Evolutionary conservation across 2,888 invertebrate species (phyloP).

Genomic region (Cheiracanthium punctorium): DNA sequence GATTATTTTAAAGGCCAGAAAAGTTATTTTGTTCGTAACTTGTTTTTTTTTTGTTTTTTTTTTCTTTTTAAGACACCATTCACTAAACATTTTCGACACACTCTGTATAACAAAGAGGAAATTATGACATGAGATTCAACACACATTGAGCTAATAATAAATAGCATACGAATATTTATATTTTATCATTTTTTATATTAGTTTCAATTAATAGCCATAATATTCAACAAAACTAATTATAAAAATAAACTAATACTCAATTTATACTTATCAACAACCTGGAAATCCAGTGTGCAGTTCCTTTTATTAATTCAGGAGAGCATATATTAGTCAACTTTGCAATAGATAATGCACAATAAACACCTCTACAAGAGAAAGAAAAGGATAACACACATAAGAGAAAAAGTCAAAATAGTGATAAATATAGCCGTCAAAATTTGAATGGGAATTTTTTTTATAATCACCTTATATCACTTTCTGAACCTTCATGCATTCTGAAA

Average conservation of each 20-base stretch:
- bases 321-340: slow-evolving; percentile 90
- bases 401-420: background rate
- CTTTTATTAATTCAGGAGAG: slow-evolving; percentile 85
- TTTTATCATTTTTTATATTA: no score
- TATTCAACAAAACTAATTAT: background rate
- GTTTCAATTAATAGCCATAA: no score
- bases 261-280: slow-evolving; percentile 76
- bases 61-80: no score
- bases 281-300: slow-evolving; percentile 93
- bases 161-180: no score
- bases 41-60: no score
- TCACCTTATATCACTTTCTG: slow-evolving; percentile 88
- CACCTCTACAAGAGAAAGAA: slow-evolving; percentile 81
- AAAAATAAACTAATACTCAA: background rate
- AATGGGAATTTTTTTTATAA: background rate
- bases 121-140: no score
- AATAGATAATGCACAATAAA: slow-evolving; percentile 95
- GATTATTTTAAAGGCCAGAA: no score
- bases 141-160: no score
- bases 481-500: slow-evolving; percentile 92
- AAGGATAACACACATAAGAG: background rate
- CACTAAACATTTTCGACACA: no score
- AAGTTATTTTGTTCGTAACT: no score
- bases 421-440: background rate
- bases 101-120: no score